These are phyloP conservation scores for Tribolium madens DNA, from an alignment of 1,140 invertebrate species.

Conservation along the genomic window DNA sequence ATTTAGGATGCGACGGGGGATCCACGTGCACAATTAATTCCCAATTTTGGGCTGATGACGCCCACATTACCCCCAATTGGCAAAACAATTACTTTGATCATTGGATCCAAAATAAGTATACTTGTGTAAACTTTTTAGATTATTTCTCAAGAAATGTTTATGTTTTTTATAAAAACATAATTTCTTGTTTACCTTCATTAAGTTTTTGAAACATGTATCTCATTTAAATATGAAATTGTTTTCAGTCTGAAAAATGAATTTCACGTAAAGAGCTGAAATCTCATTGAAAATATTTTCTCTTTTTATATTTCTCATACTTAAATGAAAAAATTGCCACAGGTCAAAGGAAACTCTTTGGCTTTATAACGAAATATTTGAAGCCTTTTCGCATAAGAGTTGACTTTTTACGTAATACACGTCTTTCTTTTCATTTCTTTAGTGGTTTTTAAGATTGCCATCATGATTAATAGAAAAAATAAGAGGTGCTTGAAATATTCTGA, in stretches of 20 bases:
- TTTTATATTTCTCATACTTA: neutral
- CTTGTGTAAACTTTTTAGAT: too few species aligned
- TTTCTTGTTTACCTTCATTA: too few species aligned
- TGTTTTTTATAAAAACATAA: too few species aligned
- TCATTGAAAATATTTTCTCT: neutral
- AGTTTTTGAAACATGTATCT: too few species aligned
- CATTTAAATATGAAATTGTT: neutral
- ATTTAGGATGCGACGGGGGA: neutral
- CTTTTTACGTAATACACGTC: neutral
- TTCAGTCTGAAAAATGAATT: neutral
- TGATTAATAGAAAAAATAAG: neutral
- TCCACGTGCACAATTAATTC: neutral
- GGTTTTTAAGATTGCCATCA: neutral
- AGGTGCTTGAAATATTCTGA: neutral
- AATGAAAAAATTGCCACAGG: neutral
- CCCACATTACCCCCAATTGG: neutral
- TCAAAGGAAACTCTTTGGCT: too few species aligned
- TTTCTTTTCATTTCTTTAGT: neutral
- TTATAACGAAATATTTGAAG: too few species aligned
- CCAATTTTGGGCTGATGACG: neutral
- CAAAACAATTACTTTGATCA: neutral
- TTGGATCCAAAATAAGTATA: neutral
- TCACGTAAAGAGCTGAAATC: neutral
- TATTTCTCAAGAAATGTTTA: too few species aligned
- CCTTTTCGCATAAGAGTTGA: neutral